These are phyloP conservation scores for Podotricha telesiphe DNA, from an alignment of 2,888 invertebrate species.

Conservation along the genomic window DNA sequence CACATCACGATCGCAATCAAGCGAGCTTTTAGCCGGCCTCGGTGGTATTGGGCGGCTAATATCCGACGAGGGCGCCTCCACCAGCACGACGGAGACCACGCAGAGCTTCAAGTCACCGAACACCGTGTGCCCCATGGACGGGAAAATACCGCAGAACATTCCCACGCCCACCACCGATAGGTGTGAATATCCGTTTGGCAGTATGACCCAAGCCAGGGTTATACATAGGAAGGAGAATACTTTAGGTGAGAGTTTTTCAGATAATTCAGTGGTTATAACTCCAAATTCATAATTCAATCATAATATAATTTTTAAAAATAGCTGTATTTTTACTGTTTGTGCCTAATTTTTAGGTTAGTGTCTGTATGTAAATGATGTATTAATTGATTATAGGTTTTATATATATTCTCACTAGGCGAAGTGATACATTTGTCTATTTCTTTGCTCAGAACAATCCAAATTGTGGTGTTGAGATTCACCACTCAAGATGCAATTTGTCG, in stretches of 20 bases:
- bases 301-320: no score
- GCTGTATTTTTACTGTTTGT: no score
- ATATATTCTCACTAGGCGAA: no score
- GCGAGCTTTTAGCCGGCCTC: constrained; percentile 69
- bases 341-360: no score
- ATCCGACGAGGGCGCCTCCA: constrained; percentile 49
- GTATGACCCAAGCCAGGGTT: constrained; percentile 95
- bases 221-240: constrained; percentile 89
- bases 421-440: no score
- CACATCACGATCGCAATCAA: constrained; percentile 55
- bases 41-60: constrained; percentile 63
- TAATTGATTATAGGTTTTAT: no score
- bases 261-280: no score
- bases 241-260: constrained; percentile 59
- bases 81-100: constrained; percentile 79
- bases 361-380: no score
- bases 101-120: constrained; percentile 90
- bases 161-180: constrained; percentile 83
- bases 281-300: no score
- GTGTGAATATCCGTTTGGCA: constrained; percentile 92
- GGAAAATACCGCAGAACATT: constrained; percentile 85
- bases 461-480: no score
- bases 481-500: no score
- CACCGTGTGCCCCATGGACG: constrained; percentile 93
- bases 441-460: no score